Evolutionary conservation across 1,140 invertebrate genomes (phyloP).

Genomic region (Melitaea cinxia): DNA sequence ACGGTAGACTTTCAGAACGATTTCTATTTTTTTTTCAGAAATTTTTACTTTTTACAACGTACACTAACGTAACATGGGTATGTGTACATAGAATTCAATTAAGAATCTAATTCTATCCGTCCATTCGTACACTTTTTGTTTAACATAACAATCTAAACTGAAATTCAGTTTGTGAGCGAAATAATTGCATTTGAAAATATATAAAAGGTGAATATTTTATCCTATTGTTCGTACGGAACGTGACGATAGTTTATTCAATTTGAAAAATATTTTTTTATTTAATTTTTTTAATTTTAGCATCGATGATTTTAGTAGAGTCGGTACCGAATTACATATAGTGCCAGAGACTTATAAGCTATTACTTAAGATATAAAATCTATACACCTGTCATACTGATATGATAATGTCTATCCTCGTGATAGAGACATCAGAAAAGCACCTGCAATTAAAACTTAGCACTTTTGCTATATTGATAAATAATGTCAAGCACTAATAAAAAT

Average conservation of each 20-base stretch:
- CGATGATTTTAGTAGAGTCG: not conserved
- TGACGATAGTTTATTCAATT: conserved; percentile 21
- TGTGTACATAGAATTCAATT: conserved; percentile 34
- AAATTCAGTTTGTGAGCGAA: conserved; percentile 20
- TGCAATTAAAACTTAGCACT: too few relatives aligned
- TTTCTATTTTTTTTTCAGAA: not conserved
- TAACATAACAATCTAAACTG: conserved; percentile 13
- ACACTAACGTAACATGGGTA: not conserved
- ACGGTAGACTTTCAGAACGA: not conserved
- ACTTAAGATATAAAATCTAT: too few relatives aligned
- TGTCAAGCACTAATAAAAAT: too few relatives aligned
- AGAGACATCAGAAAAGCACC: too few relatives aligned
- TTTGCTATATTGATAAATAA: too few relatives aligned
- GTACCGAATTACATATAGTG: too few relatives aligned
- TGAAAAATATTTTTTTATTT: conserved; percentile 3
- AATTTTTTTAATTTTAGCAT: not conserved
- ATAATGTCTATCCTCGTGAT: too few relatives aligned
- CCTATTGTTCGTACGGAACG: conserved; percentile 16
- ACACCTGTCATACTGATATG: too few relatives aligned
- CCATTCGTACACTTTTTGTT: conserved; percentile 11
- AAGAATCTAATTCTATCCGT: conserved; percentile 30
- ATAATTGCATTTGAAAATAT: conserved; percentile 24
- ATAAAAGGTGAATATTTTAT: conserved; percentile 30
- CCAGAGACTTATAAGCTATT: too few relatives aligned
- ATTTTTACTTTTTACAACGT: conserved; percentile 11